A percentile compares a stretch with the other conserved stretches of the same genome.
phyloP scores from a whole-genome alignment of 2,797 vertebrate genomes.

The Anguilla marmorata region DNA sequence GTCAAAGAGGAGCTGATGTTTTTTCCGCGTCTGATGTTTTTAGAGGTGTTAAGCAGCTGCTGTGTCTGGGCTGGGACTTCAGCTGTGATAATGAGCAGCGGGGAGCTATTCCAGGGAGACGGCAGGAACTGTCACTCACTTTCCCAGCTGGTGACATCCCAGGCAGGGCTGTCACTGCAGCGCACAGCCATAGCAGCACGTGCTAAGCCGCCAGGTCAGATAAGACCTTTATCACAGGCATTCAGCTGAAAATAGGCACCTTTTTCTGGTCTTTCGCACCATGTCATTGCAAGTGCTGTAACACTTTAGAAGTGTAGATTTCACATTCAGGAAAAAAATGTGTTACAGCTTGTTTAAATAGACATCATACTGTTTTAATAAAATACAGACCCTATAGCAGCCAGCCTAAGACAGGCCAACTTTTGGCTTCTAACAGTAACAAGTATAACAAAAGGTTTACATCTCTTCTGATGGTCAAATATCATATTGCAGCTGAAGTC shows the following conservation, averaged over 20 bases:
- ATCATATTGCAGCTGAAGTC: neutral
- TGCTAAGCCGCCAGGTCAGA: neutral
- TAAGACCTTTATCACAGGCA: neutral
- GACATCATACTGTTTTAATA: neutral
- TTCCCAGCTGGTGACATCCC: conserved; percentile 8
- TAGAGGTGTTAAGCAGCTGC: conserved; percentile 48
- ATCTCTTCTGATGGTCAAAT: neutral
- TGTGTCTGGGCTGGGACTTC: conserved; percentile 36
- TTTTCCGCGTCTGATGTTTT: conserved; percentile 28
- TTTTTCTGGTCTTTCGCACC: neutral
- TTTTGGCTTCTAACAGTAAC: neutral
- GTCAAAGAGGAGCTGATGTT: conserved; percentile 37
- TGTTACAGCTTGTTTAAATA: neutral
- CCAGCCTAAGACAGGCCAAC: neutral
- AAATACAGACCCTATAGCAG: neutral
- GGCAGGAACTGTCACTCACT: conserved; percentile 34
- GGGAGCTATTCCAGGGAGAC: conserved; percentile 28
- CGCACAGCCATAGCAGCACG: neutral
- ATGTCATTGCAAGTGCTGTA: neutral
- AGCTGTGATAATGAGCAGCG: conserved; percentile 56
- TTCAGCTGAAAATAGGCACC: neutral
- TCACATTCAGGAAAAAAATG: neutral
- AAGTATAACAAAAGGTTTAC: neutral
- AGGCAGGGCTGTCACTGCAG: conserved; percentile 22
- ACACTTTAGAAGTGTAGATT: neutral